These are phyloP conservation scores for Pyrrhosoma nymphula DNA, from an alignment of 2,888 invertebrate genomes.

Conservation along the genomic window DNA sequence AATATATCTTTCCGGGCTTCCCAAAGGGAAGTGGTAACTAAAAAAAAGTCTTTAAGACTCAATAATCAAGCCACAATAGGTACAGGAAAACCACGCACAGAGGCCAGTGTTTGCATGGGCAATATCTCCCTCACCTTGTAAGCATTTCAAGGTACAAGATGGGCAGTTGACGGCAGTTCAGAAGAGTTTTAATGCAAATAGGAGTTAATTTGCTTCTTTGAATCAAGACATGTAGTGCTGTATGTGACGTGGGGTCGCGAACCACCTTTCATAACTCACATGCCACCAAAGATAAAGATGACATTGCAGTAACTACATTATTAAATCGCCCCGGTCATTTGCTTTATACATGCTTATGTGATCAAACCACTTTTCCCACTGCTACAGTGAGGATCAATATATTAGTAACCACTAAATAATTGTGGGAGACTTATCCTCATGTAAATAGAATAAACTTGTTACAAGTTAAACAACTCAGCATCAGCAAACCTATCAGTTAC, in stretches of 20 bases:
- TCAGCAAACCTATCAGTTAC: conserved; percentile 47
- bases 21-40: conserved; percentile 60
- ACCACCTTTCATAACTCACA: background rate
- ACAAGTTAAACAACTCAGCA: conserved; percentile 42
- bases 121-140: background rate
- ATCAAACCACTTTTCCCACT: conserved; percentile 40
- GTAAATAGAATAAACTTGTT: conserved; percentile 48
- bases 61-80: conserved; percentile 9
- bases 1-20: conserved; percentile 37
- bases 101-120: background rate
- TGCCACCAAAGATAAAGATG: background rate
- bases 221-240: conserved; percentile 33
- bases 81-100: background rate
- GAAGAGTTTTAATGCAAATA: background rate
- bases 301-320: conserved; percentile 19
- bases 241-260: conserved; percentile 32
- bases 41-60: conserved; percentile 63
- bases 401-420: conserved; percentile 60
- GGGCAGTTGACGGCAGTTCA: conserved; percentile 20
- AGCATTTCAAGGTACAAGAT: conserved; percentile 32
- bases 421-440: conserved; percentile 57
- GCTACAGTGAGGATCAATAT: conserved; percentile 40
- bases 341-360: conserved; percentile 16
- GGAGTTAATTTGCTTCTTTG: background rate
- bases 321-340: conserved; percentile 42